Conservation (phyloP, 2,113 vertebrate species). For the Amphiprion ocellaris region DNA sequence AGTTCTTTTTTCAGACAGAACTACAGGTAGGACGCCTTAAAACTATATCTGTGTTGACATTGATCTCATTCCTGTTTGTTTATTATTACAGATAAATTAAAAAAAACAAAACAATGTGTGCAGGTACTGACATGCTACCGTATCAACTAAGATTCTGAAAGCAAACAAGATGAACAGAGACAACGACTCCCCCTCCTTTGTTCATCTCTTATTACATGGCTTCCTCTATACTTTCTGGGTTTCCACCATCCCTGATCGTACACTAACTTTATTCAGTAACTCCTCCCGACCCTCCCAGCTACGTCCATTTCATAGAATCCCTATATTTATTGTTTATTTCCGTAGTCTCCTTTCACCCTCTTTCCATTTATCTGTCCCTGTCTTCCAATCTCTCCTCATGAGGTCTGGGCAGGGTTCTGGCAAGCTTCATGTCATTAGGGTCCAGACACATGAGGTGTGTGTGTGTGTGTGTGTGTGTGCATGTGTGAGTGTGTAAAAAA, state of each 20-base stretch:
- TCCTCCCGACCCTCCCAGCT: background rate
- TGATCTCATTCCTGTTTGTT: background rate
- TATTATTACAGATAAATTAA: background rate
- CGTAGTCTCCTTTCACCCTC: background rate
- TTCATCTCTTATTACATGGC: background rate
- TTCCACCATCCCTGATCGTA: background rate
- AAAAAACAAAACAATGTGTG: background rate
- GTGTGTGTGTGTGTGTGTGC: conserved; percentile 39
- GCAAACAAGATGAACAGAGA: no score
- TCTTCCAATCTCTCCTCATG: conserved; percentile 59
- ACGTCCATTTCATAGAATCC: background rate
- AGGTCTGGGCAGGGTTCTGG: conserved; percentile 65
- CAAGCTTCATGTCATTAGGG: conserved; percentile 71
- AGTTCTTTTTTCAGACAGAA: conserved; percentile 99
- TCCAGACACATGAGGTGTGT: conserved; percentile 62
- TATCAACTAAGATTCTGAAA: no score
- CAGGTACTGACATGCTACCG: background rate
- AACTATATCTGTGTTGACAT: background rate
- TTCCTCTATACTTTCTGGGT: background rate
- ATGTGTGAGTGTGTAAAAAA: conserved; percentile 4
- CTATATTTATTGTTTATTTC: conserved; percentile 1
- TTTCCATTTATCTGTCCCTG: conserved; percentile 28
- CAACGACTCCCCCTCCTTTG: no score
- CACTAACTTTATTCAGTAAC: background rate
- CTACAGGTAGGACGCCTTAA: conserved; percentile 90